Evolutionary conservation across 2,888 invertebrate genomes (phyloP), one percentile per base, ranked within the genome.

Genomic region (Cremastinae sp.): DNA sequence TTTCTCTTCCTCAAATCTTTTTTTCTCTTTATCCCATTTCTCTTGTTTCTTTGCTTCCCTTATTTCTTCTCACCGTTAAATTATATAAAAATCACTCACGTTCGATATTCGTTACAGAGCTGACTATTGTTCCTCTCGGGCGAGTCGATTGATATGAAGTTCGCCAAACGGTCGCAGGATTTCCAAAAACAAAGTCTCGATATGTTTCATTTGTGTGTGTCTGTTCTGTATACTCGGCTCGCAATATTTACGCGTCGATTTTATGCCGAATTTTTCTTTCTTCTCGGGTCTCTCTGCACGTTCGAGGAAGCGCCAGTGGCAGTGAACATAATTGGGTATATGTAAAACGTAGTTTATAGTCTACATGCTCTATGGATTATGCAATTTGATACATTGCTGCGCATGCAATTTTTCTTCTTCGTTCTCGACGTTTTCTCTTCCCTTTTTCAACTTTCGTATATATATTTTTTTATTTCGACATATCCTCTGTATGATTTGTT

Each of bases 311-410:
- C 84, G 84, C 85, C 83, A 81, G 81, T 87, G 87, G 86, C 86
- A 87, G 86, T 87, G 86, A 88, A 88, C 85, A 84, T 81, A 88
- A 88, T 83, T 86, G 84, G 84, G 49, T 80, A 78, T 78, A 74
- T 79, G 80, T 80, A 80, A 81, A 78, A 77, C 75, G 66, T 78
- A 75, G 75, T 75, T 73, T 79, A 79, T 74, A 72, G 62, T 76
- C 74, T 82, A 75, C 80, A 81, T 82, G 69, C 78, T 84, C 83
- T 85, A 86, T 82, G 85, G 85, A 88, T 83, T 88, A 87, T 83
- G 86, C 84, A 84, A 88, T 86, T 88, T 87, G 86, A 89, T 86
- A 88, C 86, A 85, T 87, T 86, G 86, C 84, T 86, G 85, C 83
- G 84, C 86, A 87, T 87, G 88, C 88, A 88, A 82, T 88, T 56